Evolutionary conservation across 1,140 invertebrate species (phyloP).

Genomic region (Drosophila chauvacae): DNA sequence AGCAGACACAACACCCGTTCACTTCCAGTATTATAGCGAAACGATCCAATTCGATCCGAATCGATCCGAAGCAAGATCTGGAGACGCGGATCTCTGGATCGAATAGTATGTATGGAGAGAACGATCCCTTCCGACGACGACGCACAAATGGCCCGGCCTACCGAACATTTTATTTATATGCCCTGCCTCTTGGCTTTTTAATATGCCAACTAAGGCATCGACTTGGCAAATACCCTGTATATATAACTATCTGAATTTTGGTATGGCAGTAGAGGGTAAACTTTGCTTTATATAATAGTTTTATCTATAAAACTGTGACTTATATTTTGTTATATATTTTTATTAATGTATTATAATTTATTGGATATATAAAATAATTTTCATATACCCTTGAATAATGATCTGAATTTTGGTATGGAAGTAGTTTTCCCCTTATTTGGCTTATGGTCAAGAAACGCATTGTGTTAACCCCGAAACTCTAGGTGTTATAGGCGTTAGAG

Average conservation of each 20-base stretch:
- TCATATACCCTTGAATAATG: not conserved
- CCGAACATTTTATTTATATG: constrained; percentile 61
- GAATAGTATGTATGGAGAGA: not conserved
- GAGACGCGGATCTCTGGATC: constrained; percentile 9
- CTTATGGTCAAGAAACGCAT: not conserved
- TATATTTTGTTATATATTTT: not conserved
- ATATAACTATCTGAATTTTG: not conserved
- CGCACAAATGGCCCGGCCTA: constrained; percentile 53
- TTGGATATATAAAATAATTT: not conserved
- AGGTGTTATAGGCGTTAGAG: not conserved
- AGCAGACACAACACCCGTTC: constrained; percentile 32
- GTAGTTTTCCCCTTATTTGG: not conserved
- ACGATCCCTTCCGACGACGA: constrained; percentile 47
- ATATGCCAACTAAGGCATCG: not conserved
- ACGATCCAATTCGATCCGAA: constrained; percentile 15
- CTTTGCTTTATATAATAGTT: not conserved
- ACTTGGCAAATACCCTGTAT: not conserved
- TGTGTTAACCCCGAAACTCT: not conserved
- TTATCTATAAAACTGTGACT: no score
- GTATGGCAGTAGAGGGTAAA: not conserved
- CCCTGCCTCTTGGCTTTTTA: constrained; percentile 15
- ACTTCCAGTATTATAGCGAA: constrained; percentile 18
- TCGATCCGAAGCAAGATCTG: constrained; percentile 7
- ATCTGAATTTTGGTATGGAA: not conserved
- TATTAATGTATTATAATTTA: no score